A percentile compares a stretch with the other conserved stretches of the same genome.
These are phyloP conservation scores for Oligia fasciuncula DNA, from an alignment of 2,888 invertebrate species.

Conservation along the genomic window DNA sequence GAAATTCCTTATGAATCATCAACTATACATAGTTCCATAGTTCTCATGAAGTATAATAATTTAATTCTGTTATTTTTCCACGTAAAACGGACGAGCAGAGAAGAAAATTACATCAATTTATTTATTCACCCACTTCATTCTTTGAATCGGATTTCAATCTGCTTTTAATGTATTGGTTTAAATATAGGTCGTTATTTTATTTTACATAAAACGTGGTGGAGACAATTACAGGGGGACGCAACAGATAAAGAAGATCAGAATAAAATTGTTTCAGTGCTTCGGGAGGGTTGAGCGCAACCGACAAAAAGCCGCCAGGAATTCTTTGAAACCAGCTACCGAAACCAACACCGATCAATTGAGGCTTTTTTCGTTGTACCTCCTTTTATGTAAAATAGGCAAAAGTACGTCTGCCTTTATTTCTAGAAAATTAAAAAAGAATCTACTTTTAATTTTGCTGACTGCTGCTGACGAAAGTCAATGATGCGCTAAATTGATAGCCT, in stretches of 20 bases:
- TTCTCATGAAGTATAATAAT: neutral
- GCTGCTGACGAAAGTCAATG: neutral
- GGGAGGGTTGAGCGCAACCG: constrained; percentile 16
- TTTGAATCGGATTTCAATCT: neutral
- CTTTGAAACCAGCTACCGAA: constrained; percentile 30
- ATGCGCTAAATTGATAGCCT: neutral
- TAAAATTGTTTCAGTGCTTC: constrained; percentile 25
- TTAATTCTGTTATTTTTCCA: neutral
- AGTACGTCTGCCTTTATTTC: neutral
- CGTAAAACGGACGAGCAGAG: neutral
- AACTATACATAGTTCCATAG: too few species aligned
- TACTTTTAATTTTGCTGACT: neutral
- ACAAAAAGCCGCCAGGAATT: constrained; percentile 34
- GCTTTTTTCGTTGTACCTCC: constrained; percentile 9
- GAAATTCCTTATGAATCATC: neutral
- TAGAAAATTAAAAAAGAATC: too few species aligned
- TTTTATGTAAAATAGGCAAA: neutral
- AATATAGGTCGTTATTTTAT: neutral
- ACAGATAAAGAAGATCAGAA: constrained; percentile 12
- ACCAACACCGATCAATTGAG: constrained; percentile 10
- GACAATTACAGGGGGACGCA: neutral
- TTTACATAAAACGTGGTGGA: neutral
- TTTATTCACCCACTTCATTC: neutral
- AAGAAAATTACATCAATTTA: neutral
- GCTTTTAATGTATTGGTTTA: neutral